Conservation (phyloP, 1,140 invertebrate species). For the Gryon sp. region DNA sequence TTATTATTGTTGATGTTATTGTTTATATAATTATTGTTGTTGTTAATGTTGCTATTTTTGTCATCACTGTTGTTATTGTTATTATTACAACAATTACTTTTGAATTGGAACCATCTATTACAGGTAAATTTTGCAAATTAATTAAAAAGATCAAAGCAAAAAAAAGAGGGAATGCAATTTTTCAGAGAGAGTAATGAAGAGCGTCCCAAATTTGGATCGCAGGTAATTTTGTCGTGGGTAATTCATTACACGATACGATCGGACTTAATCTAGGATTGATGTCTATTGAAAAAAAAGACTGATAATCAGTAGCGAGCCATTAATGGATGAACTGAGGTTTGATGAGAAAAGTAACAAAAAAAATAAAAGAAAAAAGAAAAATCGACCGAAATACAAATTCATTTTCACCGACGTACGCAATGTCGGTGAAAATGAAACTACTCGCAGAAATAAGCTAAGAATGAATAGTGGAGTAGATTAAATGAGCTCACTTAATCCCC, state of each 20-base stretch:
- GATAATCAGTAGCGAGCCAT: conserved; percentile 38
- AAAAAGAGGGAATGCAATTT: conserved; percentile 10
- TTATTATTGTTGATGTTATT: too few species aligned
- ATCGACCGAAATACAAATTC: conserved; percentile 28
- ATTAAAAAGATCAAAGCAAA: not conserved
- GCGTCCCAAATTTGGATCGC: conserved; percentile 51
- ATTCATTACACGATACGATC: conserved; percentile 56
- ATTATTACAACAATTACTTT: too few species aligned
- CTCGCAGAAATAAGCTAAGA: conserved; percentile 20
- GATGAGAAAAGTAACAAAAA: conserved; percentile 30
- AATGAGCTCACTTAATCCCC: conserved; percentile 46
- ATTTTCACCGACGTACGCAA: conserved; percentile 26
- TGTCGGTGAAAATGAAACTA: too few species aligned
- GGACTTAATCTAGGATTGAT: conserved; percentile 47
- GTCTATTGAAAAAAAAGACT: conserved; percentile 38
- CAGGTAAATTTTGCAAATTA: too few species aligned
- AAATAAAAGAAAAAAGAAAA: conserved; percentile 27
- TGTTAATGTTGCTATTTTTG: not conserved
- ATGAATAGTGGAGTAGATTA: conserved; percentile 48
- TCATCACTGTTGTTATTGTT: not conserved
- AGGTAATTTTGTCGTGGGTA: conserved; percentile 44
- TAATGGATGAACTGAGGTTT: conserved; percentile 48
- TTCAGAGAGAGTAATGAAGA: conserved; percentile 46
- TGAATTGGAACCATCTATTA: too few species aligned
- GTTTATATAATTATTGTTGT: too few species aligned